Conservation (phyloP, 2,113 vertebrate species). For the Phodopus roborovskii region DNA sequence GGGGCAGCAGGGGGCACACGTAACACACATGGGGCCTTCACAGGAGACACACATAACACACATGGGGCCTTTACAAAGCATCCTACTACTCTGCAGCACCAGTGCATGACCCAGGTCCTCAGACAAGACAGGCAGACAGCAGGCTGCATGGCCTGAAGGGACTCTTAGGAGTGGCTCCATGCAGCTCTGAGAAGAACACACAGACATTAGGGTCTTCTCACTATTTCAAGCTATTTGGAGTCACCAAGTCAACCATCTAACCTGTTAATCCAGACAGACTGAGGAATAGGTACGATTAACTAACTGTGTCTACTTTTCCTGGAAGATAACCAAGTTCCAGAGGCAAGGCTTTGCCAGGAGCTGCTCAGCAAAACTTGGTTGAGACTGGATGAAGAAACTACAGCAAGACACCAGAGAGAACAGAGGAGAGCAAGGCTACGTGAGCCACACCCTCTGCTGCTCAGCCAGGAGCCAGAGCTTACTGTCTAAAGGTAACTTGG, state of each 20-base stretch:
- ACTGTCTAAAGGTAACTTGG: neutral
- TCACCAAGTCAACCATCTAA: neutral
- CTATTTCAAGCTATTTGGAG: neutral
- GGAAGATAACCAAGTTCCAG: neutral
- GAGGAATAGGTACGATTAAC: neutral
- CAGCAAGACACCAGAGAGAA: neutral
- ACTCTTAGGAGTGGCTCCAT: neutral
- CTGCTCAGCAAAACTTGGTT: neutral
- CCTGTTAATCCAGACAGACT: neutral
- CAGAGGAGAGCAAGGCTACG: neutral
- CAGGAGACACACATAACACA: neutral
- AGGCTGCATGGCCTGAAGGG: neutral
- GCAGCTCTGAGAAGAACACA: neutral
- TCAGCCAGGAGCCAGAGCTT: neutral
- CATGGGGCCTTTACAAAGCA: neutral
- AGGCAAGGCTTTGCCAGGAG: neutral
- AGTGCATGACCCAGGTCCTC: neutral
- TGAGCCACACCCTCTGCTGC: neutral
- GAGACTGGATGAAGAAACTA: neutral
- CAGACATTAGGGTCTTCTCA: neutral
- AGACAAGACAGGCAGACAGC: neutral
- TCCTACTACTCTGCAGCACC: neutral
- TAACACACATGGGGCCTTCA: neutral
- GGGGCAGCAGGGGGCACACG: too few relatives aligned
- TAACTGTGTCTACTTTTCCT: neutral